A percentile compares a stretch with the other conserved stretches of the same genome.
phyloP scores from a whole-genome alignment of 2,888 invertebrate species.

The Omphaloscelis lunosa region DNA sequence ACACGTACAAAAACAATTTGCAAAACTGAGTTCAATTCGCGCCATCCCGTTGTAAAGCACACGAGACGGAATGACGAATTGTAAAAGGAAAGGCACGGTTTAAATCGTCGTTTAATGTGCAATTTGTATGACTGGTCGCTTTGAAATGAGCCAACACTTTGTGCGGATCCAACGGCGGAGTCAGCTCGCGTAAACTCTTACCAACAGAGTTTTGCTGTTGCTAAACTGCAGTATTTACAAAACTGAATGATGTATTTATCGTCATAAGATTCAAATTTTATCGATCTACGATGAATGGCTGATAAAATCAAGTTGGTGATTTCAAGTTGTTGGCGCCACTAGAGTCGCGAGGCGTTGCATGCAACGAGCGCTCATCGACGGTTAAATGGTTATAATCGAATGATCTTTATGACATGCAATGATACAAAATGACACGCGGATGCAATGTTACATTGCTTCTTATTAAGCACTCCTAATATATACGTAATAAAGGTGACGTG shows the following conservation, averaged over 20 bases:
- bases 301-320: conserved; percentile 69
- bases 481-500: conserved; percentile 52
- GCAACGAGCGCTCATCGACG: conserved; percentile 75
- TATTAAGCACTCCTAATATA: conserved; percentile 57
- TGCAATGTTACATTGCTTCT: conserved; percentile 57
- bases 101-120: conserved; percentile 80
- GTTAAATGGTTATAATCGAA: conserved; percentile 75
- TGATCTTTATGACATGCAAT: conserved; percentile 71
- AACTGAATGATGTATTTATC: conserved; percentile 48
- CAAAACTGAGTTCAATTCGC: conserved; percentile 80
- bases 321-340: conserved; percentile 82
- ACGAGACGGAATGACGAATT: conserved; percentile 85
- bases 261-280: conserved; percentile 45
- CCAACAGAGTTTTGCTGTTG: conserved; percentile 62
- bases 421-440: conserved; percentile 65
- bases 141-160: conserved; percentile 83
- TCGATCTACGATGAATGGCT: conserved; percentile 3
- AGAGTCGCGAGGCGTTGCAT: conserved; percentile 72
- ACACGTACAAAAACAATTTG: conserved; percentile 84
- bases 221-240: conserved; percentile 21
- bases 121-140: conserved; percentile 84
- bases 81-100: conserved; percentile 86
- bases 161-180: conserved; percentile 76
- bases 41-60: conserved; percentile 85
- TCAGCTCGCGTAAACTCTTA: conserved; percentile 79